phyloP scores from a whole-genome alignment of 2,113 vertebrate genomes.

The Oreotrochilus melanogaster region DNA sequence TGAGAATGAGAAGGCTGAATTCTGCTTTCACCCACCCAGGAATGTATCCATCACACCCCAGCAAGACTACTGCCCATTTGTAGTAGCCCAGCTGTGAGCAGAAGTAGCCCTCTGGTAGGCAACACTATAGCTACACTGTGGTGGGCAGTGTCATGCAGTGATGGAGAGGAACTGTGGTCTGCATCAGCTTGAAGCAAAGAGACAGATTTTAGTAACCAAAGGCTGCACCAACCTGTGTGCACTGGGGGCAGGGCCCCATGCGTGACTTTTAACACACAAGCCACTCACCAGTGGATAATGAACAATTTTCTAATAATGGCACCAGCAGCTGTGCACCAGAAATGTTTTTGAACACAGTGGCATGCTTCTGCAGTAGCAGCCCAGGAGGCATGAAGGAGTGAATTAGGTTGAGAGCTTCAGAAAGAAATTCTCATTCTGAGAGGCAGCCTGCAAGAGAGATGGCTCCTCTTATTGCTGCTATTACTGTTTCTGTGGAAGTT shows the following conservation, averaged over 20 bases:
- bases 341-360: conserved; percentile 1
- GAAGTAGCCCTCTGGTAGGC: neutral
- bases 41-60: neutral
- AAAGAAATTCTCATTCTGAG: neutral
- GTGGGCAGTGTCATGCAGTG: too few relatives aligned
- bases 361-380: neutral
- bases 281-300: neutral
- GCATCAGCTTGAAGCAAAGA: neutral
- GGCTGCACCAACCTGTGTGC: neutral
- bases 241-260: neutral
- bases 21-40: neutral
- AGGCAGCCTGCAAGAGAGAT: neutral
- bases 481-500: neutral
- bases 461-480: conserved; percentile 23
- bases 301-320: conserved; percentile 27
- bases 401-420: conserved; percentile 39
- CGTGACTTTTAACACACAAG: neutral
- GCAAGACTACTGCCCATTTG: neutral
- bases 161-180: neutral
- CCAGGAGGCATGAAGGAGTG: conserved; percentile 7
- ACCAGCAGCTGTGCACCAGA: neutral
- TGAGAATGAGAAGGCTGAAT: neutral
- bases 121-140: accelerated
- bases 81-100: neutral
- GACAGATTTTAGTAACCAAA: neutral